Evolutionary conservation across 2,113 vertebrate species (phyloP), one percentile per base, ranked within the genome.

Genomic region (Mirza zaza): DNA sequence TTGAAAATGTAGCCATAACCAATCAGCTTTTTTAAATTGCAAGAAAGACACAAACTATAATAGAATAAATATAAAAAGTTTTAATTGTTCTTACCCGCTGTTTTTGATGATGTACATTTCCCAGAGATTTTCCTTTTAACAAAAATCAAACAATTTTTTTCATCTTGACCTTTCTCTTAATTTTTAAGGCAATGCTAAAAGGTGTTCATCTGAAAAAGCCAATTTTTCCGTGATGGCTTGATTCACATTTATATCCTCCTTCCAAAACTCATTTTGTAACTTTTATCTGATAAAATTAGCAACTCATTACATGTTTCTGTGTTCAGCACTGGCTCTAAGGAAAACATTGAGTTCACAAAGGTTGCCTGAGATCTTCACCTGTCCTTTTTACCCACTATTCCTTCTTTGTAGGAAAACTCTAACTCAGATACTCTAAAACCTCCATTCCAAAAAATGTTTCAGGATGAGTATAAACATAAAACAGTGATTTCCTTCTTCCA

Each of bases 211-310:
- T 90, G 77, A 82, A 85, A 76, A 18, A 90, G 55, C 71, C 92
- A 94, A 83, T 92, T 94, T 96, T 95, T 75, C 67, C 61, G n/a
- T 88, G 70, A 70, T 92, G 39, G 48, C 87, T 94, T 90, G 50
- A 87, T 52, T 96, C 76, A 73, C 70, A 84, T 50, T 97, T 70
- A 97, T 90, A 92, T 97, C 48, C 42, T 97, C 50, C 59, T 87
- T 90, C 61, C 83, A 90, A 83, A 95, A 25, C 39, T 87, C 27
- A 57, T 87, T 96, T 96, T 67, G 42, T 77, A 77, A n/a, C 36
- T 82, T 94, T 97, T 96, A 48, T 85, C 87, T 87, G 63, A 81
- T 87, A 81, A 96, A 90, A 71, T 97, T 87, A 97, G 80, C 59
- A 95, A 67, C 79, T 97, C 42, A 42, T 97, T 95, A 71, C 29